Base-by-base conservation (phyloP, 2,888 invertebrate genomes). In the Catocala nupta region DNA sequence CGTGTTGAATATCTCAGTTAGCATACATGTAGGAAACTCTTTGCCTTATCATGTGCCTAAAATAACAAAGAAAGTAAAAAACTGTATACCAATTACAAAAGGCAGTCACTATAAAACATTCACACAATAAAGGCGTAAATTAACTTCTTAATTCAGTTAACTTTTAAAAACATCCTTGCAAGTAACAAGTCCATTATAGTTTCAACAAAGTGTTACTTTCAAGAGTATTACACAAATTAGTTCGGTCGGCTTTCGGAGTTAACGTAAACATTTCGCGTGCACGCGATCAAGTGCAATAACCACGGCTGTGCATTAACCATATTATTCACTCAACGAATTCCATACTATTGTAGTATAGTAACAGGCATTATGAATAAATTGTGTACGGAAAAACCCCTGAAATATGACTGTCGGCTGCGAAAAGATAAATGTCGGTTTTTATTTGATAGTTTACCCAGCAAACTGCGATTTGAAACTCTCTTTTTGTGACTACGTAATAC, bases 201-300 rank as follows among this genome's bases (percentile, higher is more conserved):
- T 68, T 60, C 55, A 69, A 68, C 53, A 62, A 43, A 47, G 67
- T 66, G 62, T 74, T 66, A 72, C 66, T 73, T 78, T 65, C 63
- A 58, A 63, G 57, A 68, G 65, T 70, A 59, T 72, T 70, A 64
- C 59, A 78, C 64, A 67, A 78, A 80, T 81, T 78, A 69, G 70
- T 76, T 77, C 61, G 70, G 63, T 62, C 60, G 57, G 53, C 62
- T 60, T 65, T 67, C 63, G 50, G 71, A 58, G 33, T 25, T 59
- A 73, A 71, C 59, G 70, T 79, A 72, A 78, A 75, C 69, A 76
- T 60, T 68, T 59, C 36, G 50, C 60, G 45, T 70, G 79, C 81
- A 83, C 80, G 82, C 84, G 73, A 82, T 76, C 55, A 58, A 60
- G 65, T 77, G 78, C 80, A 83, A 73, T 73, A 73, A 77, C 72